A percentile compares a stretch with the other conserved stretches of the same genome.
Evolutionary conservation across 2,797 vertebrate species (phyloP).

Genomic region (Microctenopoma steveboyesi): DNA sequence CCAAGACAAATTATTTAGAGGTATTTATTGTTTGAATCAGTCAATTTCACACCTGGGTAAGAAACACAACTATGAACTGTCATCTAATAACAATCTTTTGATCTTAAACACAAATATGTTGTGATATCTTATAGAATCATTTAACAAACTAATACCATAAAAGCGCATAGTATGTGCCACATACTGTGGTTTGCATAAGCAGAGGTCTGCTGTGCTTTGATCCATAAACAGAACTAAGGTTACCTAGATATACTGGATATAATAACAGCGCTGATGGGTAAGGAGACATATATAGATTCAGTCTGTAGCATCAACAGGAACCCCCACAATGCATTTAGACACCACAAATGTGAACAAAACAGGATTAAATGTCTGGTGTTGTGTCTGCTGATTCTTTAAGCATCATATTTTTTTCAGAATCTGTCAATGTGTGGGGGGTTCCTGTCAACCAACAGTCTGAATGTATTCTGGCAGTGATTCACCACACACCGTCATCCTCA

Average conservation of each 20-base stretch:
- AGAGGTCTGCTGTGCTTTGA: slow-evolving; percentile 7
- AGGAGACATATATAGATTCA: neutral
- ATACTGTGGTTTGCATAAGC: neutral
- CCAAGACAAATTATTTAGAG: no score
- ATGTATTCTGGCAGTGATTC: slow-evolving; percentile 41
- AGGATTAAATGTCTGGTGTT: slow-evolving; percentile 24
- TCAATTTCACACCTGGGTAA: no score
- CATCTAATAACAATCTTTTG: no score
- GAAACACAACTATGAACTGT: no score
- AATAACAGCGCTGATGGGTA: neutral
- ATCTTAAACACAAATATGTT: no score
- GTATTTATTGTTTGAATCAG: no score
- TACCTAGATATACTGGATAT: slow-evolving; percentile 19
- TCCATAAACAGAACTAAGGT: slow-evolving; percentile 9
- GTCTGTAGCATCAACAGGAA: slow-evolving; percentile 7
- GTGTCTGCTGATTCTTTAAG: slow-evolving; percentile 35
- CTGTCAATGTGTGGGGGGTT: slow-evolving; percentile 32
- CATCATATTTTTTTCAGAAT: slow-evolving; percentile 24
- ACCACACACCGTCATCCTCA: slow-evolving; percentile 49
- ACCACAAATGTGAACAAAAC: slow-evolving; percentile 17
- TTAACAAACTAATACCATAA: no score
- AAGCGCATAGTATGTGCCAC: neutral
- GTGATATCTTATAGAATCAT: no score
- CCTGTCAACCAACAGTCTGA: slow-evolving; percentile 29
- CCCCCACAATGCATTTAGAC: slow-evolving; percentile 17